Evolutionary conservation across 1,140 invertebrate genomes (phyloP).

Genomic region (Camponotus vicinus): DNA sequence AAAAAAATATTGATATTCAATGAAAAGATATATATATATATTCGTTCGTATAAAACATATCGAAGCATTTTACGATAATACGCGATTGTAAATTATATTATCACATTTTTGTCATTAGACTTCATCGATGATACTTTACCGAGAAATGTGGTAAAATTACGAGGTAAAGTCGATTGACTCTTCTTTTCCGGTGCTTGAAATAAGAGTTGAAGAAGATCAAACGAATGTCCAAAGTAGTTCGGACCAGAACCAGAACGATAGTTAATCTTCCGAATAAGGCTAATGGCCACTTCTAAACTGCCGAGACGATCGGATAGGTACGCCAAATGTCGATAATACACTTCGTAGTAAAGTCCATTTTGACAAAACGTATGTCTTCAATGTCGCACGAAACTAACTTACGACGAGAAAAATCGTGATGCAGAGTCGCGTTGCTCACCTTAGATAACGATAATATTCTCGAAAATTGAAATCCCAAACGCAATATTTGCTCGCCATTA

Average conservation of each 20-base stretch:
- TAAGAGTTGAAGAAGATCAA: slow-evolving; percentile 47
- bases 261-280: slow-evolving; percentile 72
- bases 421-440: not conserved
- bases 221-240: slow-evolving; percentile 52
- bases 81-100: slow-evolving; percentile 8
- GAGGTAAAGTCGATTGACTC: slow-evolving; percentile 49
- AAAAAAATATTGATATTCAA: not conserved
- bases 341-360: slow-evolving; percentile 39
- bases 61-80: not conserved
- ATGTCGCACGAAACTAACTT: slow-evolving; percentile 56
- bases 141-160: slow-evolving; percentile 47
- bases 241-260: slow-evolving; percentile 58
- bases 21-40: not conserved
- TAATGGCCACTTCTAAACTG: slow-evolving; percentile 75
- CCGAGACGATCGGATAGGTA: slow-evolving; percentile 70
- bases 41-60: not conserved
- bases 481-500: not conserved
- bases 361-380: slow-evolving; percentile 58
- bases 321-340: slow-evolving; percentile 76
- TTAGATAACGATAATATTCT: slow-evolving; percentile 34
- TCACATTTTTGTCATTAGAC: not conserved
- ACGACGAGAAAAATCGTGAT: slow-evolving; percentile 17
- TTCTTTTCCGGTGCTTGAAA: slow-evolving; percentile 35
- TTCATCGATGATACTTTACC: slow-evolving; percentile 42
- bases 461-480: slow-evolving; percentile 4